Conservation (phyloP, 2,888 invertebrate species). For the Rotaria macrura region DNA sequence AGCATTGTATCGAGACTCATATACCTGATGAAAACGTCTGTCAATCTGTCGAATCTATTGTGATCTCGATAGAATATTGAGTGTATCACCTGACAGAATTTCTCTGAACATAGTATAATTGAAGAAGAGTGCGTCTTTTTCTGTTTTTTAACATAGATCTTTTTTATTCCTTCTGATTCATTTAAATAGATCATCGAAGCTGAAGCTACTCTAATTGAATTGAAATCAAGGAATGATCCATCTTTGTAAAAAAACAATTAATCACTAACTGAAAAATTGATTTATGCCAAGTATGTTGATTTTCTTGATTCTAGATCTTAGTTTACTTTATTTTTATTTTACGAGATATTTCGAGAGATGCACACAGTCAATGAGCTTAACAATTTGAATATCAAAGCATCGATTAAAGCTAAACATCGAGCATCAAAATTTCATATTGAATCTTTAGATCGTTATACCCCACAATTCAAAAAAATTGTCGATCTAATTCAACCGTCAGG, state of each 20-base stretch:
- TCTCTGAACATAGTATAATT: not conserved
- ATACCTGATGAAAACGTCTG: slow-evolving; percentile 34
- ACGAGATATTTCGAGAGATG: slow-evolving; percentile 45
- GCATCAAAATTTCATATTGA: no score
- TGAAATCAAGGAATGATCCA: not conserved
- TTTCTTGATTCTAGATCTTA: not conserved
- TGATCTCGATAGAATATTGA: slow-evolving; percentile 38
- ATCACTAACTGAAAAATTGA: no score
- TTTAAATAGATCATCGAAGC: not conserved
- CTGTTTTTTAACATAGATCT: no score
- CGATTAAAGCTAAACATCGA: no score
- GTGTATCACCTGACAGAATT: not conserved
- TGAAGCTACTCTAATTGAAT: not conserved
- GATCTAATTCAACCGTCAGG: not conserved
- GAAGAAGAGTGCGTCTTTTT: no score
- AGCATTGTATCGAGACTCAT: not conserved
- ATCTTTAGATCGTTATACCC: not conserved
- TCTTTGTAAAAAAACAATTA: not conserved
- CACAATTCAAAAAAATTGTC: not conserved
- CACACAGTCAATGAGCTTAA: slow-evolving; percentile 46
- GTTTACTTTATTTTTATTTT: not conserved
- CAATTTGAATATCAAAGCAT: slow-evolving; percentile 39
- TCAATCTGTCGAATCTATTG: slow-evolving; percentile 41
- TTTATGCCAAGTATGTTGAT: not conserved
- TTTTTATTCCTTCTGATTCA: no score